phyloP scores from a whole-genome alignment of 1,140 invertebrate species.

The Drosophila auraria region DNA sequence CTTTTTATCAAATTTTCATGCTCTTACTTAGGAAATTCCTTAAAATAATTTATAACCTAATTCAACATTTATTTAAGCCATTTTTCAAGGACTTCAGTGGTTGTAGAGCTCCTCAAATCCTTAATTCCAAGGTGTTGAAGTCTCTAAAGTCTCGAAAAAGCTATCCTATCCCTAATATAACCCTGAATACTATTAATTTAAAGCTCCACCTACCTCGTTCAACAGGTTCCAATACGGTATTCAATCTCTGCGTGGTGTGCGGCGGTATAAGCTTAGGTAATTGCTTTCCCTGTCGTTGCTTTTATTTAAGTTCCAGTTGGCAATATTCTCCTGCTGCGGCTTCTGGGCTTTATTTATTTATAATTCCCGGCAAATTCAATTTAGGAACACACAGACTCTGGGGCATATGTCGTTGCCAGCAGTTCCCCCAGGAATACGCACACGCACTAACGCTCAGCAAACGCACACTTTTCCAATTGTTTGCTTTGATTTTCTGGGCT shows the following conservation, averaged over 20 bases:
- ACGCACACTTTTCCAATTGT: slow-evolving; percentile 22
- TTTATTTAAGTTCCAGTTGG: slow-evolving; percentile 4
- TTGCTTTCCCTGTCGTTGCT: not conserved
- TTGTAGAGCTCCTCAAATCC: too few relatives aligned
- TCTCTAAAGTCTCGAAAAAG: too few relatives aligned
- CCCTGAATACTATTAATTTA: not conserved
- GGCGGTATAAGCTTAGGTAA: not conserved
- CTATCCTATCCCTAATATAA: not conserved
- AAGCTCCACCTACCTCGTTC: slow-evolving; percentile 2
- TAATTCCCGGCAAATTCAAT: slow-evolving; percentile 41
- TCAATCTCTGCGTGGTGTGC: not conserved
- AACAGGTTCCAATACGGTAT: slow-evolving; percentile 12
- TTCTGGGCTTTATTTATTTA: slow-evolving; percentile 35
- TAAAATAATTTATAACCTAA: too few relatives aligned
- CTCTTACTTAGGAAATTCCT: too few relatives aligned
- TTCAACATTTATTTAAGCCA: too few relatives aligned
- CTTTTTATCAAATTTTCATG: too few relatives aligned
- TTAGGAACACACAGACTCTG: slow-evolving; percentile 12
- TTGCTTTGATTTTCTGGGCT: slow-evolving; percentile 27
- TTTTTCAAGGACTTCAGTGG: too few relatives aligned
- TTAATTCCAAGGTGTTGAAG: too few relatives aligned
- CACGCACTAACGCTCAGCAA: slow-evolving; percentile 12
- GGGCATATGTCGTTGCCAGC: slow-evolving; percentile 6
- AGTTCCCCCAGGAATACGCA: slow-evolving; percentile 25
- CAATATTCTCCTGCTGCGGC: slow-evolving; percentile 1